Base-by-base conservation (phyloP, 64 coral and sea anemone genomes). In the Cladopsammia gracilis region DNA sequence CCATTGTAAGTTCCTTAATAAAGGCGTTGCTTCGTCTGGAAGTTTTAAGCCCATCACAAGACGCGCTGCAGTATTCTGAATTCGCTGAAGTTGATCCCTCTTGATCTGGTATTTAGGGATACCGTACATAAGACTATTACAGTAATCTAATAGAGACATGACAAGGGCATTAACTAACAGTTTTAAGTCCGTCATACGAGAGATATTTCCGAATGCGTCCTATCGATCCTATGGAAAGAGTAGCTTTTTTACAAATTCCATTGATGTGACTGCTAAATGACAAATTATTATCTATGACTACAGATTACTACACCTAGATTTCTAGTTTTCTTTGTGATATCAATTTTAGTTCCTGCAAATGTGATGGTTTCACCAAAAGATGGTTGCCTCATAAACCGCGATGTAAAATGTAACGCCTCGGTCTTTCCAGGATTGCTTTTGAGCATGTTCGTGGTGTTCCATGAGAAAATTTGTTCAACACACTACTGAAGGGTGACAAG, bases 401-500 rank as follows among this genome's bases (percentile, higher is more conserved):
- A 87, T 51, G 83, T 86, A 6, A 86, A 86, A 19, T 13, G 25
- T 10, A 86, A 48, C 8, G 71, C 34, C 19, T 69, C 59, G 1
- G 82, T 85, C 16, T 85, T 85, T 48, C 58, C 62, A 85, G 82
- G 57, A 85, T 65, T 85, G 57, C 82, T 65, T 47, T 45, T 50
- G 19, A 85, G 62, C 43, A 85, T 64, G 66, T 87, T 87, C 20
- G 71, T 16, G 1, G 66, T 87, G 24, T 87, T 70, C 84, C 84
- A 87, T 70, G 23, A 13, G 4, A 87, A 68, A 48, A 87, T 66
- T 50, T 87, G 66, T 15, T 87, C 20, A n/a, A 72, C 43, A n/a
- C 47, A 85, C 5, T 7, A 15, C 45, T 14, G 62, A 23, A 85
- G 62, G 25, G 25, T 22, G 8, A 7, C 14, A 10, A 48, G 4